A percentile compares a stretch with the other conserved stretches of the same genome.
Conservation (phyloP, 2,797 vertebrate genomes). For the Peromyscus aztecus region DNA sequence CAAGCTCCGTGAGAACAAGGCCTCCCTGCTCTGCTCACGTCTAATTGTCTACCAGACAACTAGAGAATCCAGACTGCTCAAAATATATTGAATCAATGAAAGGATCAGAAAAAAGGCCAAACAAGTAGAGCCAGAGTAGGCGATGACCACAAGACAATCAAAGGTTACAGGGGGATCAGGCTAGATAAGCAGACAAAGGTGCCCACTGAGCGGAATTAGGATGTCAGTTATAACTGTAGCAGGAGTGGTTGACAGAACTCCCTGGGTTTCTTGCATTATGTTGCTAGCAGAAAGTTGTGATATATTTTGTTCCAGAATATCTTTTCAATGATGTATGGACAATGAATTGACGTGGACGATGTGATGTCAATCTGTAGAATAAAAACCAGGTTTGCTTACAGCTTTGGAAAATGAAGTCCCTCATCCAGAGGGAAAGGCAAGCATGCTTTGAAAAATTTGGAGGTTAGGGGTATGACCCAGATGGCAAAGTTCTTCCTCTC, state of each 20-base stretch:
- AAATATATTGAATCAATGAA: neutral
- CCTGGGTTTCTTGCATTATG: neutral
- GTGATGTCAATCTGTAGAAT: neutral
- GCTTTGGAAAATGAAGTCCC: neutral
- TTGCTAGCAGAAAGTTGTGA: neutral
- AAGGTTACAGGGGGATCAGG: neutral
- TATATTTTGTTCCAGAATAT: neutral
- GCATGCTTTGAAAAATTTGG: neutral
- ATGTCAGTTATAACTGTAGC: neutral
- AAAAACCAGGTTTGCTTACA: neutral
- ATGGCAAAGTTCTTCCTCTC: neutral
- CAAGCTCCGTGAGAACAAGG: neutral
- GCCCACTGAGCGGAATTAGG: neutral
- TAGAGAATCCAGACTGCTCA: neutral
- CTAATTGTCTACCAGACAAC: neutral
- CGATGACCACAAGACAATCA: neutral
- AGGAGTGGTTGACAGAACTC: neutral
- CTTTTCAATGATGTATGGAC: neutral
- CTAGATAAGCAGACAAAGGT: neutral
- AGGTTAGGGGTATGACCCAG: neutral
- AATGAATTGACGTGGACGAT: neutral
- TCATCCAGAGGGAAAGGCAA: neutral
- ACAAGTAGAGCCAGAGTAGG: neutral
- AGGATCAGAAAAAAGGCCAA: neutral
- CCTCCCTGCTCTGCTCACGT: neutral